Percentiles rank a stretch among this genome's conserved stretches.
Evolutionary conservation across 2,113 vertebrate genomes (phyloP).

Genomic region (Laticauda colubrina): DNA sequence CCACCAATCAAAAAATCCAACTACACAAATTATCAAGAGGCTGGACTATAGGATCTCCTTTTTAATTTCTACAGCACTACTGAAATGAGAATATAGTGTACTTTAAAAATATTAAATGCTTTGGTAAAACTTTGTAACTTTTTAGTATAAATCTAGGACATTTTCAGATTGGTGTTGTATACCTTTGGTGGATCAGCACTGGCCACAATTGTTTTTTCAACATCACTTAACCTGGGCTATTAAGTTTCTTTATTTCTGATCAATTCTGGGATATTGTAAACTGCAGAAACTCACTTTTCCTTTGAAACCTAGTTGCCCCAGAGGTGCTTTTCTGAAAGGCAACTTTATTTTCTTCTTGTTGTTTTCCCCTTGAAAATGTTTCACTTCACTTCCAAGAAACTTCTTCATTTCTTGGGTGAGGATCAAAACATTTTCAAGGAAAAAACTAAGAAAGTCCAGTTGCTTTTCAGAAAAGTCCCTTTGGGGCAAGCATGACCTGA

Average conservation of each 20-base stretch:
- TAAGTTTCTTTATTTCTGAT: not conserved
- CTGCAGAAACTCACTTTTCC: not conserved
- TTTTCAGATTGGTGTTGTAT: not conserved
- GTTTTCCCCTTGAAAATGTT: not conserved
- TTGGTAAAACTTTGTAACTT: not conserved
- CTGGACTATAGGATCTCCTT: not conserved
- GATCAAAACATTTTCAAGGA: not conserved
- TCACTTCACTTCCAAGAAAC: not conserved
- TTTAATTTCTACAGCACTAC: not conserved
- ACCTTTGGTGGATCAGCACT: not conserved
- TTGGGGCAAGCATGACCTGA: not conserved
- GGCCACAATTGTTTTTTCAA: not conserved
- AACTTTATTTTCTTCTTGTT: not conserved
- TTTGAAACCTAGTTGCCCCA: not conserved
- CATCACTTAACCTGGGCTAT: not conserved
- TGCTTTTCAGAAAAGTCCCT: not conserved
- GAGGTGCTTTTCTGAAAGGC: not conserved
- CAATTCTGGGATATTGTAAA: not conserved
- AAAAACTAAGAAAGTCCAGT: not conserved
- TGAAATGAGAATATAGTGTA: not conserved
- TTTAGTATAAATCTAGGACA: not conserved
- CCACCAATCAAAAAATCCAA: not conserved
- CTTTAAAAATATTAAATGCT: not conserved
- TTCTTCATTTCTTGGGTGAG: not conserved
- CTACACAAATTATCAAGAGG: not conserved